Conservation (phyloP, 2,888 invertebrate genomes). For the Napeogenes inachia region DNA sequence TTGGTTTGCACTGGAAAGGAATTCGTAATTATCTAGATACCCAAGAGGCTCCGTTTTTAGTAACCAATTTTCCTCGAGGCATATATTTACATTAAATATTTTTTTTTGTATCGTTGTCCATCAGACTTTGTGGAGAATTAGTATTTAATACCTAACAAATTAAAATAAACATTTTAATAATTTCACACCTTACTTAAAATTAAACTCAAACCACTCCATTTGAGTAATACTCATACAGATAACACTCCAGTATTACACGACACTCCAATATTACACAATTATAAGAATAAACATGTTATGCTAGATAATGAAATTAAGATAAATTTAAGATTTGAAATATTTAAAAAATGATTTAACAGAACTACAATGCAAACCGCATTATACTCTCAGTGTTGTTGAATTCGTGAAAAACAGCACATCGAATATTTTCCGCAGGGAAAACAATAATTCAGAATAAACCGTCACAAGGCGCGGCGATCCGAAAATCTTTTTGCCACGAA, state of each 20-base stretch:
- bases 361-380: not conserved
- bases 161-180: not conserved
- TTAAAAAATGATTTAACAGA: not conserved
- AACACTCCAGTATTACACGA: too few relatives aligned
- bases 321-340: too few relatives aligned
- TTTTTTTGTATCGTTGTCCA: constrained; percentile 2
- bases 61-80: constrained; percentile 2
- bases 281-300: too few relatives aligned
- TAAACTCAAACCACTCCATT: too few relatives aligned
- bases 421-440: constrained; percentile 11
- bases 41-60: constrained; percentile 3
- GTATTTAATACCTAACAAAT: not conserved
- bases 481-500: constrained; percentile 27
- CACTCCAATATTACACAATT: too few relatives aligned
- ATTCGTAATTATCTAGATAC: constrained; percentile 6
- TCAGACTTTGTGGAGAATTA: not conserved
- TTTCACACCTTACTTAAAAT: not conserved
- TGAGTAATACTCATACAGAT: too few relatives aligned
- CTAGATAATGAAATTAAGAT: too few relatives aligned
- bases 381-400: not conserved
- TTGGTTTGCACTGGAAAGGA: constrained; percentile 4
- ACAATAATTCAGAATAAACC: constrained; percentile 22
- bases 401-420: constrained; percentile 10
- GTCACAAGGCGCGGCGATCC: constrained; percentile 25
- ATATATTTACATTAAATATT: constrained; percentile 2